Base-by-base conservation (phyloP, 2,888 invertebrate species). In the Drosophila basisetae region DNA sequence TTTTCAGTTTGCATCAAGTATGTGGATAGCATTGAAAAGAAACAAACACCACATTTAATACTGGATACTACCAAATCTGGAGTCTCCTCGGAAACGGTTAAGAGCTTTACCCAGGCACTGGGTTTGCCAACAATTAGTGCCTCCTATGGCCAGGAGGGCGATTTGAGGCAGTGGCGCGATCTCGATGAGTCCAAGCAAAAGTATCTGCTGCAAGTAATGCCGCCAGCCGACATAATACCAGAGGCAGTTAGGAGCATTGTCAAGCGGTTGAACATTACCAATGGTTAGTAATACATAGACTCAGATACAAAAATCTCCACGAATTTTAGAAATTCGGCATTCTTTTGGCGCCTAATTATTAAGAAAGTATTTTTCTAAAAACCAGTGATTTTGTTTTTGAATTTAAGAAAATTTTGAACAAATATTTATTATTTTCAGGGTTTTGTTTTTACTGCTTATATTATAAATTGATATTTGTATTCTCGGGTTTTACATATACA, bases 141-240 rank as follows among this genome's bases (percentile, higher is more conserved):
- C 0, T 97, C 97, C 10, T 98, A 96, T 90, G 98, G 98, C 0
- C 84, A 85, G 92, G 95, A 95, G 50, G 97, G 97, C 0, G 98
- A 98, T 93, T 93, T 98, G 55, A 92, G 96, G 60, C 96, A 97
- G 91, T 98, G 98, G 98, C 95, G 97, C 37, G 95, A 96, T 75
- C 93, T 98, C 65, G 95, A 95, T 62, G 94, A 94, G 0, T 95
- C 95, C 66, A 96, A 97, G 90, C 94, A 95, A 62, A 95, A 95
- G 82, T 98, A 96, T 93, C 94, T 98, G 35, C 94, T 98, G 11
- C 98, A 98, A 73, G 91, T 93, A 47, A 93, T 93, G 93, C 97
- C 98, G 0, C 98, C 98, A 0, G 96, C 96, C 0, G 98, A 98
- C 91, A 94, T 97, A 37, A 95, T 98, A 75, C 96, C 98, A 0